Percentiles rank a stretch among this genome's conserved stretches.
Conservation (phyloP, 2,888 invertebrate genomes). For the Parnassius smintheus region DNA sequence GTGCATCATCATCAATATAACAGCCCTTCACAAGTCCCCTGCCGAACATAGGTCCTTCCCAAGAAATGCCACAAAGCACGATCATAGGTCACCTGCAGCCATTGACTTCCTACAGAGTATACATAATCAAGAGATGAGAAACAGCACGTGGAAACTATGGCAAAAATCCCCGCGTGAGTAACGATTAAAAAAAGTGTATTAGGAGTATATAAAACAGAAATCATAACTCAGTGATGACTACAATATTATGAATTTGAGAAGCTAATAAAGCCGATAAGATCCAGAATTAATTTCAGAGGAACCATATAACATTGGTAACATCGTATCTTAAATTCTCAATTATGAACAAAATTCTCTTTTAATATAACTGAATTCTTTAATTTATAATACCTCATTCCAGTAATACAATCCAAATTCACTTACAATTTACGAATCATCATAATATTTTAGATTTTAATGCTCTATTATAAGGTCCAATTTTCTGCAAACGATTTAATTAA, state of each 20-base stretch:
- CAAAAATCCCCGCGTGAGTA: too few species aligned
- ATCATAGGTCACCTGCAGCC: too few species aligned
- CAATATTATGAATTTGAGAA: constrained; percentile 12
- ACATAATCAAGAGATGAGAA: too few species aligned
- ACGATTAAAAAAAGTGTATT: not conserved
- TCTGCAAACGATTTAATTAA: constrained; percentile 19
- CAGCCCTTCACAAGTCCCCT: too few species aligned
- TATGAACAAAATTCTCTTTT: constrained; percentile 2
- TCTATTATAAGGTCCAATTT: constrained; percentile 12
- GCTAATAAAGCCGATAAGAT: constrained; percentile 14
- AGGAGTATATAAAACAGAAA: constrained; percentile 10
- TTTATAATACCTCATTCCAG: constrained; percentile 9
- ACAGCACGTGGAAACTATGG: too few species aligned
- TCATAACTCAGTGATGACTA: constrained; percentile 8
- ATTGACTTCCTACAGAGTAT: too few species aligned
- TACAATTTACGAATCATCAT: not conserved
- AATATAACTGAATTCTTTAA: constrained; percentile 11
- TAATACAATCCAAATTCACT: not conserved
- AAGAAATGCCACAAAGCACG: too few species aligned
- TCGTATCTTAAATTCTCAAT: constrained; percentile 16
- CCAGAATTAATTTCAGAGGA: constrained; percentile 16
- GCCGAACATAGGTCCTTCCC: too few species aligned
- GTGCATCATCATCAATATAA: too few species aligned
- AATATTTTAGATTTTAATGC: constrained; percentile 17
- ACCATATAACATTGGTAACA: constrained; percentile 9